Evolutionary conservation across 2,797 vertebrate genomes (phyloP).

Genomic region (Mormyrops attenuatus): DNA sequence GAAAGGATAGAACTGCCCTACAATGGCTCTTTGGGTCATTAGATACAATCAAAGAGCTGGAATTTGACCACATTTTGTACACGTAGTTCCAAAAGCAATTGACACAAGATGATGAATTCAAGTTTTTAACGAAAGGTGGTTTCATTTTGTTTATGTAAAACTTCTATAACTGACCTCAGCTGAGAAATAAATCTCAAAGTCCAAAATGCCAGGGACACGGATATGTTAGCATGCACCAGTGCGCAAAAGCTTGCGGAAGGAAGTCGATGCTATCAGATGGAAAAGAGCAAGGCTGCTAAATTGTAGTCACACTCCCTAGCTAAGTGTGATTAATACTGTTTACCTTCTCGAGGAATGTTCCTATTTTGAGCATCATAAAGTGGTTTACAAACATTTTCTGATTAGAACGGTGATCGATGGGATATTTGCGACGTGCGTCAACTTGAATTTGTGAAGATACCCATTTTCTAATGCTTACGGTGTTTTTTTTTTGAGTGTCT

Average conservation of each 20-base stretch:
- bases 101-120: background rate
- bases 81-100: background rate
- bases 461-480: background rate
- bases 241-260: background rate
- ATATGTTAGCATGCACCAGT: background rate
- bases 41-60: background rate
- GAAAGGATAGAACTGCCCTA: background rate
- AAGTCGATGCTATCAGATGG: background rate
- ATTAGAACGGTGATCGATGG: background rate
- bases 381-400: background rate
- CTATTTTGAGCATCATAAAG: background rate
- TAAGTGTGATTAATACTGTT: slow-evolving; percentile 12
- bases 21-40: background rate
- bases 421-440: background rate
- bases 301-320: background rate
- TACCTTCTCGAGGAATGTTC: background rate
- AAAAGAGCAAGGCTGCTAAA: background rate
- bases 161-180: background rate
- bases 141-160: background rate
- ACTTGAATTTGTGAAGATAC: background rate
- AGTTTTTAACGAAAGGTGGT: background rate
- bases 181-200: background rate
- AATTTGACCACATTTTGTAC: background rate
- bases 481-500: background rate
- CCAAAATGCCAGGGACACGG: background rate